Evolutionary conservation across 2,888 invertebrate genomes (phyloP).

Genomic region (Enoplolaimus lenunculus): DNA sequence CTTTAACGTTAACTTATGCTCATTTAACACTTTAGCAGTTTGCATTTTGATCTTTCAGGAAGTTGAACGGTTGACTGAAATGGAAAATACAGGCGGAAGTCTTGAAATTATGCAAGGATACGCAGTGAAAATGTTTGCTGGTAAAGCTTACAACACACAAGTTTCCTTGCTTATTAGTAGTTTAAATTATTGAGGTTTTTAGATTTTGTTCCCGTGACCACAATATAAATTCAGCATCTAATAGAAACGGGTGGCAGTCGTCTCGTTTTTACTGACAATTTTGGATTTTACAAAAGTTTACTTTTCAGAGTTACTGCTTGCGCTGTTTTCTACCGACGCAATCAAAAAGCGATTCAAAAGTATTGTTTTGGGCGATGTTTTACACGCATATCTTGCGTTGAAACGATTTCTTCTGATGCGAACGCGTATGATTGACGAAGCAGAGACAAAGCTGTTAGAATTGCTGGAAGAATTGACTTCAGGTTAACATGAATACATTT

Average conservation of each 20-base stretch:
- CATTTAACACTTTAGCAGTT: too few species aligned
- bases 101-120: constrained; percentile 87
- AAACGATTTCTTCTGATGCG: constrained; percentile 79
- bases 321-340: constrained; percentile 69
- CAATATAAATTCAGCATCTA: too few species aligned
- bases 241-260: too few species aligned
- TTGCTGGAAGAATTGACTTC: constrained; percentile 88
- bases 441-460: constrained; percentile 80
- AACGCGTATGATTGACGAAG: constrained; percentile 83
- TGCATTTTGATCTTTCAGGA: constrained; percentile 17
- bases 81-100: constrained; percentile 80
- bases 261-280: too few species aligned
- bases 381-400: constrained; percentile 82
- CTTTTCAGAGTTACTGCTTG: constrained; percentile 58
- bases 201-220: too few species aligned
- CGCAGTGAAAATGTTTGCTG: constrained; percentile 70
- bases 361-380: constrained; percentile 67
- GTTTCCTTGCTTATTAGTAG: too few species aligned
- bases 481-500: constrained; percentile 46
- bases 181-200: too few species aligned
- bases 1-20: too few species aligned
- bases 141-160: constrained; percentile 26
- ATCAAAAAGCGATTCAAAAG: constrained; percentile 80
- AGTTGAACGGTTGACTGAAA: constrained; percentile 55
- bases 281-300: too few species aligned